phyloP scores from a whole-genome alignment of 1,140 invertebrate genomes.

The Drosophila bocki region DNA sequence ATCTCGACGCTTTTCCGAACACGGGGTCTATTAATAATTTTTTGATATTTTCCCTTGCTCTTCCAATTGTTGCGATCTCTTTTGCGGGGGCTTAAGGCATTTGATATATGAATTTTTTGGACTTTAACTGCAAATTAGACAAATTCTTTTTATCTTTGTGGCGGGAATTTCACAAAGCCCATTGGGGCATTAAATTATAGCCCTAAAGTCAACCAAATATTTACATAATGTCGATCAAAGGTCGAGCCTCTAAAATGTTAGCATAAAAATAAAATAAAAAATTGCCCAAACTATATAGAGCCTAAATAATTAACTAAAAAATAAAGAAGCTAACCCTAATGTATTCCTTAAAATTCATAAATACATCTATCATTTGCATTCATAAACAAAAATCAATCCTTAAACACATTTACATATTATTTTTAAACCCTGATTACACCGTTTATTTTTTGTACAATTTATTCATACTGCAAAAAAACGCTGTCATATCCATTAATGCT shows the following conservation, averaged over 20 bases:
- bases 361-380: background rate
- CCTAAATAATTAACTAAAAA: too few species aligned
- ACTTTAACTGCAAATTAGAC: slow-evolving; percentile 33
- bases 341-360: background rate
- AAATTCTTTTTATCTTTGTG: slow-evolving; percentile 27
- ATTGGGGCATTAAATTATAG: background rate
- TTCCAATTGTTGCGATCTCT: slow-evolving; percentile 5
- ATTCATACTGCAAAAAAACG: slow-evolving; percentile 11
- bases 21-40: slow-evolving; percentile 39
- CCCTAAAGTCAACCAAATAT: slow-evolving; percentile 1
- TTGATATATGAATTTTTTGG: slow-evolving; percentile 33
- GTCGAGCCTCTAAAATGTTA: background rate
- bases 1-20: slow-evolving; percentile 27
- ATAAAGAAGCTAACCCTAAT: background rate
- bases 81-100: slow-evolving; percentile 12
- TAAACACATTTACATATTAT: slow-evolving; percentile 20
- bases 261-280: background rate
- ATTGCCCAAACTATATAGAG: background rate
- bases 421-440: slow-evolving; percentile 16
- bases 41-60: slow-evolving; percentile 2
- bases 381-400: background rate
- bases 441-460: slow-evolving; percentile 35
- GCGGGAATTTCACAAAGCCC: slow-evolving; percentile 5
- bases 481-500: slow-evolving; percentile 48
- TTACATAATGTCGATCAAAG: slow-evolving; percentile 28